These are phyloP conservation scores for Heliconius hortense DNA, from an alignment of 2,888 invertebrate genomes.

Conservation along the genomic window DNA sequence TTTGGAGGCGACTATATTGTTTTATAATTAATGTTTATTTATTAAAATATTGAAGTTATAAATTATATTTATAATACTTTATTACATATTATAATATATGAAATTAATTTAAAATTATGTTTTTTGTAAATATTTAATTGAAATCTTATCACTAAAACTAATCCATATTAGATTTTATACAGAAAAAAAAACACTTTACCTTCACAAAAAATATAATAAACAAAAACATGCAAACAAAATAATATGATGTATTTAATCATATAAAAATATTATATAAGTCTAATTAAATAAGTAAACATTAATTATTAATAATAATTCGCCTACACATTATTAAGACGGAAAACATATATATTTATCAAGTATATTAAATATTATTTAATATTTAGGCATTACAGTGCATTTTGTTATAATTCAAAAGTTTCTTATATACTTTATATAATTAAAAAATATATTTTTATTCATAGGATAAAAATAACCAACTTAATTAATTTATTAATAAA, in stretches of 20 bases:
- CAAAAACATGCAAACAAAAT: no score
- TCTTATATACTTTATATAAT: no score
- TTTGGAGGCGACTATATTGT: background rate
- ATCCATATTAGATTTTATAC: no score
- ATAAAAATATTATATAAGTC: background rate
- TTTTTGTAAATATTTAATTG: no score
- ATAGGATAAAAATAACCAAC: no score
- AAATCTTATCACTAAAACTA: no score
- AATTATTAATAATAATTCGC: background rate
- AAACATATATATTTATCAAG: background rate
- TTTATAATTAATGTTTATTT: slow-evolving; percentile 9
- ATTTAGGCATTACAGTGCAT: background rate
- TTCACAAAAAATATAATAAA: no score
- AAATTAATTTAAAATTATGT: no score
- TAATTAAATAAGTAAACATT: slow-evolving; percentile 3
- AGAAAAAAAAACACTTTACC: no score
- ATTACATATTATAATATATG: background rate
- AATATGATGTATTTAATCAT: no score
- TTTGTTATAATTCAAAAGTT: background rate
- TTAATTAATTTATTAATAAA: no score
- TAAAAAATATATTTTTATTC: no score
- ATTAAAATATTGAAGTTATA: background rate
- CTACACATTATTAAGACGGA: background rate
- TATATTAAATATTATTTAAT: background rate
- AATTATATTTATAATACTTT: background rate